These are phyloP conservation scores for Myanophis thanlyinensis DNA, from an alignment of 2,113 vertebrate genomes.

Conservation along the genomic window DNA sequence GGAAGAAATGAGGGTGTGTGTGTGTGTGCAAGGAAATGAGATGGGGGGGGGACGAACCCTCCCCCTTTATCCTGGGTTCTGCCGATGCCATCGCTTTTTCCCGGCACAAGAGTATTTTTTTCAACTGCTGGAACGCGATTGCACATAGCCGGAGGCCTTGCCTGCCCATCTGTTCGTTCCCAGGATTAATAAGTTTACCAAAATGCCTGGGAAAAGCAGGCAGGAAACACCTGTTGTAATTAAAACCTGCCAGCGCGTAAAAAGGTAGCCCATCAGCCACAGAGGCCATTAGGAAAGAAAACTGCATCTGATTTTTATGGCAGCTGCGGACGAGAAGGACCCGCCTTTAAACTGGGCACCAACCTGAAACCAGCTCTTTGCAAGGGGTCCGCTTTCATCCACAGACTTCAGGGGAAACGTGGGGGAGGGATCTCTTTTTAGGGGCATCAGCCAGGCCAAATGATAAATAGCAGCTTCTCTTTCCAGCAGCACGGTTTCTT, in stretches of 20 bases:
- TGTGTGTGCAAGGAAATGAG: neutral
- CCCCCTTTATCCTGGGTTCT: neutral
- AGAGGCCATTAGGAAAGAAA: neutral
- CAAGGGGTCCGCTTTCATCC: neutral
- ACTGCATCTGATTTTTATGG: neutral
- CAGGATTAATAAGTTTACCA: neutral
- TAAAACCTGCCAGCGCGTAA: neutral
- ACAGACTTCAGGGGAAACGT: neutral
- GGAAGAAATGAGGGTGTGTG: too few species aligned
- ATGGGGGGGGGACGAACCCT: accelerated
- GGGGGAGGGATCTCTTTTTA: neutral
- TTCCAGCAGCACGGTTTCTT: neutral
- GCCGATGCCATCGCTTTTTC: neutral
- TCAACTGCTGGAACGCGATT: neutral
- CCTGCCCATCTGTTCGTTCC: neutral
- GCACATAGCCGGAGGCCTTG: neutral
- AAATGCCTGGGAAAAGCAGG: neutral
- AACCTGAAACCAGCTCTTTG: neutral
- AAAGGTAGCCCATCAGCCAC: neutral
- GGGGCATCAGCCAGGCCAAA: neutral
- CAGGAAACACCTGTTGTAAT: neutral
- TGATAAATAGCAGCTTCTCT: neutral
- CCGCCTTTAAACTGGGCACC: neutral
- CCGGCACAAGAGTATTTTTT: neutral
- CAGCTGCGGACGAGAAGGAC: neutral